Evolutionary conservation across 1,140 invertebrate genomes (phyloP).

Genomic region (Gryon sp.): DNA sequence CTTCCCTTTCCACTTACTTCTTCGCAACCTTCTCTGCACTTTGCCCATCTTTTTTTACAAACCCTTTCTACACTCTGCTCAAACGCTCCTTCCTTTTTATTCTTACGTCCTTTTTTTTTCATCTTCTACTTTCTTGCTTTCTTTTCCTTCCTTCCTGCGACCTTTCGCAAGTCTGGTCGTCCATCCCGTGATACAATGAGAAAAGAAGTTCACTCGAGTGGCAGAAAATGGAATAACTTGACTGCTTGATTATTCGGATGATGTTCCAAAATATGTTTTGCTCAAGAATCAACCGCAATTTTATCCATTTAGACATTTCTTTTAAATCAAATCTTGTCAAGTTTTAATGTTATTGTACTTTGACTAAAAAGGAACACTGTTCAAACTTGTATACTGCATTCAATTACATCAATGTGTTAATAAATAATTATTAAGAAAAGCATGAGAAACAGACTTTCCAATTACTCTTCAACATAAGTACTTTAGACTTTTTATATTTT

Average conservation of each 20-base stretch:
- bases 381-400: no score
- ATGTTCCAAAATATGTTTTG: constrained; percentile 40
- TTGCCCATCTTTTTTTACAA: constrained; percentile 13
- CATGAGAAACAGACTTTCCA: no score
- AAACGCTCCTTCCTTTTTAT: constrained; percentile 4
- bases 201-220: constrained; percentile 42
- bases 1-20: no score
- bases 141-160: constrained; percentile 7
- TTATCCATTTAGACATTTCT: background rate
- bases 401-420: no score
- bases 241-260: constrained; percentile 42
- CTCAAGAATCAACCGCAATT: background rate
- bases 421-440: no score
- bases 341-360: background rate
- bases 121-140: background rate
- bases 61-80: constrained; percentile 25
- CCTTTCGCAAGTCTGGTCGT: constrained; percentile 4
- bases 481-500: no score
- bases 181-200: constrained; percentile 31
- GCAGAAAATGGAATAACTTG: constrained; percentile 49
- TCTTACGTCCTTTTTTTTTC: no score
- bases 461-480: no score
- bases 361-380: no score
- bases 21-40: no score
- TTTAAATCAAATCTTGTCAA: background rate